These are phyloP conservation scores for Danaus chrysippus DNA, from an alignment of 2,888 invertebrate genomes.

Conservation along the genomic window DNA sequence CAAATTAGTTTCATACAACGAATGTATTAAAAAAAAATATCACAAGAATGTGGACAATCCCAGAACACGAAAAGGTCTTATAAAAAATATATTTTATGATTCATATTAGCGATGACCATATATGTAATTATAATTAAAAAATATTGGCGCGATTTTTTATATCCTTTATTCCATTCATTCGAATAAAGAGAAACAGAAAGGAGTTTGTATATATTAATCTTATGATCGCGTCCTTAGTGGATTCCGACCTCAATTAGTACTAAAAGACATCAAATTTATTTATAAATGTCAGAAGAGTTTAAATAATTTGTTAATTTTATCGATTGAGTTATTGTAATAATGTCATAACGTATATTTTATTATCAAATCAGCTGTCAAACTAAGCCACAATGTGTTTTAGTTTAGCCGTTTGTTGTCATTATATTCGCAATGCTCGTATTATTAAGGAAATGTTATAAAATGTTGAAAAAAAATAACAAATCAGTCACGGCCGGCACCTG, in stretches of 20 bases:
- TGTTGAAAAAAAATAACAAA: conserved; percentile 26
- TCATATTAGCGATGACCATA: conserved; percentile 38
- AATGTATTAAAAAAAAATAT: neutral
- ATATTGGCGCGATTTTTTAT: conserved; percentile 49
- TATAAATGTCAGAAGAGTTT: conserved; percentile 63
- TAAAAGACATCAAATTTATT: conserved; percentile 61
- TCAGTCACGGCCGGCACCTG: conserved; percentile 28
- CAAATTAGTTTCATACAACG: conserved; percentile 1
- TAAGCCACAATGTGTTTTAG: too few relatives aligned
- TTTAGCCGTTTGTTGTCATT: neutral
- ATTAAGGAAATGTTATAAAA: conserved; percentile 11
- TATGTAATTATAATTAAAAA: too few relatives aligned
- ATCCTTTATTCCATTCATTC: conserved; percentile 20
- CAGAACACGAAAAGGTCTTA: too few relatives aligned
- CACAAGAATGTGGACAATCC: too few relatives aligned
- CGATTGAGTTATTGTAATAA: too few relatives aligned
- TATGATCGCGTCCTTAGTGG: conserved; percentile 75
- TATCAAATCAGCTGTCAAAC: too few relatives aligned
- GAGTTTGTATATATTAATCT: conserved; percentile 64
- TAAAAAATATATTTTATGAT: neutral
- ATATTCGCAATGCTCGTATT: neutral
- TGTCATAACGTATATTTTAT: too few relatives aligned
- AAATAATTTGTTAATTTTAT: conserved; percentile 44
- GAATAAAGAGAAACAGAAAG: conserved; percentile 40
- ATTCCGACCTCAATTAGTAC: conserved; percentile 70